Conservation (phyloP, 2,888 invertebrate genomes). For the Horisme vitalbata region DNA sequence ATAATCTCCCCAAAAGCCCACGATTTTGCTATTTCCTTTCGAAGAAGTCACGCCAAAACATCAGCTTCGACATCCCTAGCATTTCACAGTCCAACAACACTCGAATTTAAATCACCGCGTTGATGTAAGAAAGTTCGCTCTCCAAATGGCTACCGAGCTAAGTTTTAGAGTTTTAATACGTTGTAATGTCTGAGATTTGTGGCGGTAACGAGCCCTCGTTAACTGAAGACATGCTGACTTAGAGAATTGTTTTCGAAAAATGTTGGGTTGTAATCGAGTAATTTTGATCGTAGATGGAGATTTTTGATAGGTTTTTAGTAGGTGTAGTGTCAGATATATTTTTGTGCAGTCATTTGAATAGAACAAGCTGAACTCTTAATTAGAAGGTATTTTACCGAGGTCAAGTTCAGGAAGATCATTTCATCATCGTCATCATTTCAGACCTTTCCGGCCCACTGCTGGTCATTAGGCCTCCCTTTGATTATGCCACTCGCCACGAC, state of each 20-base stretch:
- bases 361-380: too few relatives aligned
- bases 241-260: constrained; percentile 58
- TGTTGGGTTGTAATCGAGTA: constrained; percentile 9
- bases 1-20: too few relatives aligned
- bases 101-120: constrained; percentile 71
- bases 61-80: constrained; percentile 9
- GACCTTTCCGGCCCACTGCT: too few relatives aligned
- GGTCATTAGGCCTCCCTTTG: too few relatives aligned
- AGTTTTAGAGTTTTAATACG: constrained; percentile 81
- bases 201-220: constrained; percentile 76
- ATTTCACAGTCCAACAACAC: constrained; percentile 43
- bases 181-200: constrained; percentile 78
- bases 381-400: too few relatives aligned
- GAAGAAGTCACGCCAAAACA: not conserved
- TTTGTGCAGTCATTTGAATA: too few relatives aligned
- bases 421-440: too few relatives aligned
- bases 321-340: too few relatives aligned
- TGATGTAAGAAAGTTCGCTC: constrained; percentile 78
- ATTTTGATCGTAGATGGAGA: not conserved
- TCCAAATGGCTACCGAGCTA: constrained; percentile 72
- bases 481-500: too few relatives aligned
- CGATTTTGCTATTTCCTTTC: too few relatives aligned
- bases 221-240: constrained; percentile 62
- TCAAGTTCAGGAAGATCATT: too few relatives aligned
- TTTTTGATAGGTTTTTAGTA: too few relatives aligned